Evolutionary conservation across 1,140 invertebrate genomes (phyloP), one percentile per base, ranked within the genome.

Genomic region (Drosophila nigrodunni): DNA sequence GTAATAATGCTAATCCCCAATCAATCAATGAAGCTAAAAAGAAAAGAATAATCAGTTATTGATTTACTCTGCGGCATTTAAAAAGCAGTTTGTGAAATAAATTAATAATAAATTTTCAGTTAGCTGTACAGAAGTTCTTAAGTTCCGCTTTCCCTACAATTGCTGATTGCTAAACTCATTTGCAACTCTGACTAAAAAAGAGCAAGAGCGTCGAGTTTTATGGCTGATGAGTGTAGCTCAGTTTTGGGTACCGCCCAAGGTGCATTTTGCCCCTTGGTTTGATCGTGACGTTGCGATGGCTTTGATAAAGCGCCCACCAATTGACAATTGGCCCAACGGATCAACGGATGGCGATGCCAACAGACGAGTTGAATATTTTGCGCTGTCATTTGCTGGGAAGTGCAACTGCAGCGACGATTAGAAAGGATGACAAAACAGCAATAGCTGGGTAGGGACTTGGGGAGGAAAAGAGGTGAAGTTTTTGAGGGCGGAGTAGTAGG

Each of bases 241-340:
- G 39, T 73, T 30, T 60, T 13, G 21, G 39, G 64, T 46, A 60
- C 55, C 70, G 70, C 64, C 64, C 64, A 59, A 59, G 52, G 25
- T 66, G 69, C 77, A 30, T 55, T 70, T 37, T 41, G 44, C 50
- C 46, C 46, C 46, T 67, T 62, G 69, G 46, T 43, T 61, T 69
- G 72, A 70, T 83, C 79, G 80, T 80, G 80, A 58, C 69, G 65
- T 80, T 64, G 70, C 67, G 77, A 80, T 85, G 74, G 69, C 69
- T 80, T 85, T 83, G 81, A 83, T 83, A 77, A 66, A 73, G 68
- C 69, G 81, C 73, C 61, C 81, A 73, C 41, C 66, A 69, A 82
- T 77, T 83, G 73, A 81, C 66, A 69, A 82, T 77, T 83, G 73
- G 81, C 68, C 70, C 79, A 82, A 66, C 72, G 78, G 79, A 82